Base-by-base conservation (phyloP, 2,888 invertebrate genomes). In the Lycaena phlaeas region DNA sequence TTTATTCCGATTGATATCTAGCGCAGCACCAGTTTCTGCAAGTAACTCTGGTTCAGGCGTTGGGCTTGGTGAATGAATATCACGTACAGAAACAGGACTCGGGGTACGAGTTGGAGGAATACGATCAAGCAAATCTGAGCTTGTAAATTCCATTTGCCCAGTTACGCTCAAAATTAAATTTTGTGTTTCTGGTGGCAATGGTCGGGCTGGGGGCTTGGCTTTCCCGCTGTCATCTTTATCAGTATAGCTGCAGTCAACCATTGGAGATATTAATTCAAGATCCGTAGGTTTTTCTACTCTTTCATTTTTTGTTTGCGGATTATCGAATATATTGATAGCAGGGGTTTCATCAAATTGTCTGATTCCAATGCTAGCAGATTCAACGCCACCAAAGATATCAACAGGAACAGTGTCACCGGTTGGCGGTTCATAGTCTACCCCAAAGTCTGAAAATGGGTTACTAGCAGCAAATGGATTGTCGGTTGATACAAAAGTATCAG, bases 111-210 rank as follows among this genome's bases (percentile, higher is more conserved):
- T 95, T 3, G 91, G 93, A 38, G 94, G 93, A 45, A 95, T 88
- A 44, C 94, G 89, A 53, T 94, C 93, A 41, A 95, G 71, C 39
- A 96, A 76, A 61, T 94, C 92, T 2, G 92, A 91, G 54, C 95
- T 95, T 0, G 94, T 93, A 37, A 93, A 93, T 60, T 96, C 94
- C 90, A 95, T 89, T 41, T 93, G 94, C 1, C 93, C 95, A 26
- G 95, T 94, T 1, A 95, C 95, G 22, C 92, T 93, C 51, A 92
- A 87, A 36, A 95, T 90, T 14, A 96, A 79, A 61, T 94, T 93
- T 76, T 95, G 93, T 0, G 95, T 95, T 68, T 93, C 92, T 48
- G 90, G 88, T 0, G 92, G 89, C 14, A 92, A 87, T 3, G 90
- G 89, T 10, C 89, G 87, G 2, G 86, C 64, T 0, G 87, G 78